Evolutionary conservation across 2,113 vertebrate species (phyloP), one percentile per base, ranked within the genome.

Genomic region (Jaculus jaculus): DNA sequence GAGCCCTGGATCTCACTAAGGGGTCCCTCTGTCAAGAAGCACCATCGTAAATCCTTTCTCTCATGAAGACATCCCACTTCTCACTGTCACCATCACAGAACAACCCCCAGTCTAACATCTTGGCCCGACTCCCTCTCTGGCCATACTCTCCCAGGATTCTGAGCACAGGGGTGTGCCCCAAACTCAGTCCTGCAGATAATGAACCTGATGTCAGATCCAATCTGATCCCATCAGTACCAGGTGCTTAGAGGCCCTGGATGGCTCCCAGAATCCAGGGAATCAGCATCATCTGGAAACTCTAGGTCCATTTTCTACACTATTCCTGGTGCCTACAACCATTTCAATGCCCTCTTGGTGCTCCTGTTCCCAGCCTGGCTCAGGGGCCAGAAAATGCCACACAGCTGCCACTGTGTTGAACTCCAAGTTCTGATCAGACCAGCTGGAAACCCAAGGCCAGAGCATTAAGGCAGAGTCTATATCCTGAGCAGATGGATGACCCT

Each of bases 231-330:
- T 20, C 68, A 10, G n/a, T 28, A 37, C 60, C 34, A 84, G 68
- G 30, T 32, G 17, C 32, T 30, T 77, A 4, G 16, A 60, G 68
- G 69, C 72, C 37, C 81, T 11, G 32, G 12, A 17, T 0, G 0
- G 75, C 51, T 75, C 16, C 51, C 2, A 4, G 0, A 30, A 7
- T 32, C 84, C n/a, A 47, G 16, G 0, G 0, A 11, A 0, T 7
- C 77, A 42, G 65, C 34, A 23, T n/a, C 5, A 20, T 16, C 21
- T 1, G 3, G 15, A 32, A 18, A 51, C 75, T 61, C 51, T 4
- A 28, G 32, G 32, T 42, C 61, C 63, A 42, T 71, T 84, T 47
- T 37, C 47, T 28, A 28, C 17, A 71, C 58, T 12, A 20, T 20
- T 60, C 58, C 18, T 69, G 32, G 66, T 8, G 32, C 5, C 63